Base-by-base conservation (phyloP, 2,888 invertebrate species). In the Leptopilina drosophilae region DNA sequence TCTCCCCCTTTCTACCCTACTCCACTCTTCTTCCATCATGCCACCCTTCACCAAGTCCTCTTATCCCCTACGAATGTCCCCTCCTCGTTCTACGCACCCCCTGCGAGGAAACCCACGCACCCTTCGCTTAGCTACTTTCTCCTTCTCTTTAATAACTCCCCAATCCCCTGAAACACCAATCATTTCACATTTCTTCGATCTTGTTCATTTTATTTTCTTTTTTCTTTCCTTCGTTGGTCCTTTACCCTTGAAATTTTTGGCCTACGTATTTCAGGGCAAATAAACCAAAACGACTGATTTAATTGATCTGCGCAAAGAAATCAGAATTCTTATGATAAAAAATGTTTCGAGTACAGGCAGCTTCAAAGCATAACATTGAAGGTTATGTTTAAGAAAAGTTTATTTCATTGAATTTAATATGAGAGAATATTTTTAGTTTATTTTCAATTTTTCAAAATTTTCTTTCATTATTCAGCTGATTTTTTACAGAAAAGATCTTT, bases 241-340 rank as follows among this genome's bases (percentile, higher is more conserved):
- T 49, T 49, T 49, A 12, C 69, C 84, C 80, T 82, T 69, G 77
- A 82, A 83, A 77, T 81, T 82, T 79, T 80, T 80, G 77, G n/a
- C n/a, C 83, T 81, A 77, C 87, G 84, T 87, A 89, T 90, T 87
- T 88, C 88, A 89, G 85, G 88, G 89, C 89, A 89, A 90, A 90
- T 90, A 88, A 89, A 90, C 89, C 86, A 84, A 82, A 84, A 85
- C 87, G 85, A 83, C 83, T 83, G 78, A 83, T 77, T 81, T 79
- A 64, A 66, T 56, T 66, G 77, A 53, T 40, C 56, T 59, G 53
- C 59, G 59, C 73, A 14, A 73, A 56, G 26, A 73, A 62, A 49
- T 33, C 20, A 46, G 46, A 67, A 53, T 33, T 26, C 33, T 33
- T 4, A 84, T 84, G 83, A 82, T 81, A 75, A 83, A 80, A 49